phyloP scores from a whole-genome alignment of 2,113 vertebrate species.

The Actenoides hombroni region DNA sequence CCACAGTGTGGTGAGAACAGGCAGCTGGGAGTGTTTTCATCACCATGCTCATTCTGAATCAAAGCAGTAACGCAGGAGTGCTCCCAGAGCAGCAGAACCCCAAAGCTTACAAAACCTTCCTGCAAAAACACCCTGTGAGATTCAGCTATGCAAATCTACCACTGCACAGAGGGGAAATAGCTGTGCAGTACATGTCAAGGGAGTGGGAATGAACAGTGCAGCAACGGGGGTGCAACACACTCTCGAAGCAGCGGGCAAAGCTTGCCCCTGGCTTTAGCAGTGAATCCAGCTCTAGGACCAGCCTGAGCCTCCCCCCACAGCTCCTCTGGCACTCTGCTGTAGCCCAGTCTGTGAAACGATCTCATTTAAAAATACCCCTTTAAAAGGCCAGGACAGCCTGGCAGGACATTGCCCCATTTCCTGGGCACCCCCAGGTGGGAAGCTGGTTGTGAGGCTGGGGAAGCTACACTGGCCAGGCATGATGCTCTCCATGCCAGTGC shows the following conservation, averaged over 20 bases:
- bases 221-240: rapidly evolving
- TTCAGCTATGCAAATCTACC: neutral
- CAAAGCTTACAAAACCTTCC: neutral
- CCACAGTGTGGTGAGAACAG: neutral
- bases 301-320: neutral
- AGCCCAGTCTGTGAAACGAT: neutral
- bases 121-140: neutral
- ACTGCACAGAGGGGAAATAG: rapidly evolving
- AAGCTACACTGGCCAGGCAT: neutral
- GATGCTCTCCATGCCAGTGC: neutral
- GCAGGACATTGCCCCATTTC: neutral
- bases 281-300: neutral
- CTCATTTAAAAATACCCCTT: neutral
- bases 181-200: rapidly evolving
- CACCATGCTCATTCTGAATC: neutral
- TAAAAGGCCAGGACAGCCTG: neutral
- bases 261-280: neutral
- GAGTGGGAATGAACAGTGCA: neutral
- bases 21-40: neutral
- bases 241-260: rapidly evolving
- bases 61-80: rapidly evolving
- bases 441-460: neutral
- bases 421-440: neutral
- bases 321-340: neutral
- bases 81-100: neutral